Evolutionary conservation across 2,113 vertebrate genomes (phyloP).

Genomic region (Ceuthmochares aereus): DNA sequence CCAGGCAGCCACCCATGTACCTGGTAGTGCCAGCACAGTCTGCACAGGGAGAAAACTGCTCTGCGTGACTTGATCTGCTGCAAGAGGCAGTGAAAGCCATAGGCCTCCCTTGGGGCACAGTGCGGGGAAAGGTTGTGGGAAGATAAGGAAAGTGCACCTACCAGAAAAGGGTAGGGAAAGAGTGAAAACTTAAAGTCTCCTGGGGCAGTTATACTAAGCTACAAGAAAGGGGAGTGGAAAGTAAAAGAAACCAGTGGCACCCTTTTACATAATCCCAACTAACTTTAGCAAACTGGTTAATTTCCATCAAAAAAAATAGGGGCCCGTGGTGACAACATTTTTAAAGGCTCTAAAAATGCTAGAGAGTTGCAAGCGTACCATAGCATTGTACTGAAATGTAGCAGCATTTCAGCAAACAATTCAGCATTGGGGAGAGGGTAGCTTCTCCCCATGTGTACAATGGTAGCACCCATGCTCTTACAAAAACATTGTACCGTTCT

Average conservation of each 20-base stretch:
- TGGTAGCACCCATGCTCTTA: background rate
- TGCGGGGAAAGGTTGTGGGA: background rate
- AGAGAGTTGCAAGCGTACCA: rapidly evolving
- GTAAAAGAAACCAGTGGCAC: background rate
- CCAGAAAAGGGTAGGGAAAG: background rate
- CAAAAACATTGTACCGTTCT: background rate
- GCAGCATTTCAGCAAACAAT: background rate
- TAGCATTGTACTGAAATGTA: background rate
- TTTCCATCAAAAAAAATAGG: background rate
- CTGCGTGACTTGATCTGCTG: background rate
- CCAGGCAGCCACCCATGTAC: background rate
- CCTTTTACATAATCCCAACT: background rate
- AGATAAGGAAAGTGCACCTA: background rate
- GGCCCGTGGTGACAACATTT: background rate
- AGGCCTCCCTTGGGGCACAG: background rate
- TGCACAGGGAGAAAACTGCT: background rate
- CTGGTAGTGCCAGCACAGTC: background rate
- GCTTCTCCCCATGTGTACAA: background rate
- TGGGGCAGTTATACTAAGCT: background rate
- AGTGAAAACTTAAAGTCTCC: background rate
- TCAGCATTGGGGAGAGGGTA: background rate
- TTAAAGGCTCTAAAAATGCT: background rate
- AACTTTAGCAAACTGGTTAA: background rate
- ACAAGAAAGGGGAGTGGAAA: background rate
- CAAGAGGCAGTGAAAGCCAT: background rate